Evolutionary conservation across 2,888 invertebrate genomes (phyloP).

Genomic region (Synergus japonicus): DNA sequence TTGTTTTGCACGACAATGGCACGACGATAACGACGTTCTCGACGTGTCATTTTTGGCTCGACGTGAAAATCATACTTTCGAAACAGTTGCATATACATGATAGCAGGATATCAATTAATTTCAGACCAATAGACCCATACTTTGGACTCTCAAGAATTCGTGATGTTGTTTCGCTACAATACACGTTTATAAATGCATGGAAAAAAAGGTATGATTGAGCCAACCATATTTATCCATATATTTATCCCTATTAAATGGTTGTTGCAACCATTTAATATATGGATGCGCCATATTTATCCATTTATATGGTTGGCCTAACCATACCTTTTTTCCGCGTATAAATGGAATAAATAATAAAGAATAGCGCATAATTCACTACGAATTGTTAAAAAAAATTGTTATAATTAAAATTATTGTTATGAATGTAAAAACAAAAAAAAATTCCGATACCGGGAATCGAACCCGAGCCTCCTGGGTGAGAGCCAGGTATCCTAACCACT

Average conservation of each 20-base stretch:
- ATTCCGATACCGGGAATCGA: conserved; percentile 83
- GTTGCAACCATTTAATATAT: no score
- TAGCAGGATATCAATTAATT: not conserved
- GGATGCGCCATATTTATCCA: no score
- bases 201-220: no score
- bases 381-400: no score
- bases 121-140: not conserved
- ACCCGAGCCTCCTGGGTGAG: conserved; percentile 83
- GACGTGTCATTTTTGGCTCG: not conserved
- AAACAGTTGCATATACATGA: no score
- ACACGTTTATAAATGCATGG: not conserved
- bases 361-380: no score
- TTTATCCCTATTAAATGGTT: no score
- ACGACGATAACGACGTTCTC: not conserved
- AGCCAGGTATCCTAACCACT: conserved; percentile 83
- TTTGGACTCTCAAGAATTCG: not conserved
- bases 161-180: not conserved
- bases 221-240: no score
- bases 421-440: conserved; percentile 64
- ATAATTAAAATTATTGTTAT: not conserved
- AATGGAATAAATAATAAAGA: no score
- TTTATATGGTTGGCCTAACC: no score
- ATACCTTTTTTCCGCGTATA: no score
- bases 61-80: no score
- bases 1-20: not conserved